Conservation (phyloP, 2,113 vertebrate species). For the Platichthys flesus region DNA sequence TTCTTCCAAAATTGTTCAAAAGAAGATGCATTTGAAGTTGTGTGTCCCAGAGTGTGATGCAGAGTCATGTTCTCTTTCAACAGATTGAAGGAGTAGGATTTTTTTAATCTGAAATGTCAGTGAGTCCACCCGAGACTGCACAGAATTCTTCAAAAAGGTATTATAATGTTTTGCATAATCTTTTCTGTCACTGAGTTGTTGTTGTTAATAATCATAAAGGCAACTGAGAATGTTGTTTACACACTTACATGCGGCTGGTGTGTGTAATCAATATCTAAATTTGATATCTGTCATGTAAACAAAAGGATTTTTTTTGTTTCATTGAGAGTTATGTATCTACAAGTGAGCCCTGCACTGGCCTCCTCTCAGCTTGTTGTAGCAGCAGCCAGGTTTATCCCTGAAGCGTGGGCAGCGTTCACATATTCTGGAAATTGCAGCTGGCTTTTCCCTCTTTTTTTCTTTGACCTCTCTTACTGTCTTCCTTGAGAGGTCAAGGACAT, state of each 20-base stretch:
- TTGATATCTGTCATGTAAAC: not conserved
- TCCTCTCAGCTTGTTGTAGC: not conserved
- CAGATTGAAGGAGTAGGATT: conserved; percentile 62
- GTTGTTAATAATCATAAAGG: not conserved
- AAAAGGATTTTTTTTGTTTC: not conserved
- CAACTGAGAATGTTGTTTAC: not conserved
- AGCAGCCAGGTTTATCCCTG: not conserved
- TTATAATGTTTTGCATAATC: not conserved
- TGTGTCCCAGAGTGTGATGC: conserved; percentile 21
- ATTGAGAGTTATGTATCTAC: not conserved
- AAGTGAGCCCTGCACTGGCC: not conserved
- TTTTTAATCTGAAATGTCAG: conserved; percentile 77
- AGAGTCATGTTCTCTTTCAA: conserved; percentile 45
- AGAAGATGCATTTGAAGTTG: not conserved
- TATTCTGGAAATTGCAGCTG: conserved; percentile 15
- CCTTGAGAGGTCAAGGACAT: conserved; percentile 30
- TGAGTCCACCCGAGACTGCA: conserved; percentile 74
- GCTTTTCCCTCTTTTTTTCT: conserved; percentile 19
- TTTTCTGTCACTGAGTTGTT: not conserved
- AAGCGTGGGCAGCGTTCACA: conserved; percentile 2
- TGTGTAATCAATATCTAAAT: not conserved
- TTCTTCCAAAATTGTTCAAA: not conserved
- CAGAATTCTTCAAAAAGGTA: conserved; percentile 75
- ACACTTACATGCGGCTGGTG: not conserved
- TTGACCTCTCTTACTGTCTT: conserved; percentile 15